Base-by-base conservation (phyloP, 2,888 invertebrate genomes). In the Troides oblongomaculatus region DNA sequence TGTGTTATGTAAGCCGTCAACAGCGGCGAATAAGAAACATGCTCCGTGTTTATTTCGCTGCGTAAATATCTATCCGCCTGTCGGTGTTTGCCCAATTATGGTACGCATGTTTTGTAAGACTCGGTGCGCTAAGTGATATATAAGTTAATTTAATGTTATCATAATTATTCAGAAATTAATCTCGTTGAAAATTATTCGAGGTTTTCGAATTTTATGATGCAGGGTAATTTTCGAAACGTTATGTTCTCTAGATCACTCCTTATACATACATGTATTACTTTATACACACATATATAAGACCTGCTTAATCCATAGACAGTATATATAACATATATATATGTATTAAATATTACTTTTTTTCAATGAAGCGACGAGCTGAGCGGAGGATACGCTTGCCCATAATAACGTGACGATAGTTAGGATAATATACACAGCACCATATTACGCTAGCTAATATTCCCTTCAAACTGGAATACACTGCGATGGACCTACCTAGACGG, bases 1-100 rank as follows among this genome's bases (percentile, higher is more conserved):
- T 76, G 72, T 72, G 57, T 82, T 80, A 81, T 79, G 77, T 78
- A 82, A 82, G 66, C 72, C 69, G 66, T 72, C 66, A 73, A 70
- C 65, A 72, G 68, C 39, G 58, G 53, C 62, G 39, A 39, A 39
- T 23, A 64, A 64, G 56, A 61, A 39, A 30, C 53, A 64, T 64
- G 36, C 30, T 23, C 36, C 63, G 14, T 68, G 63, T 63, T 68
- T 70, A 63, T 68, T 39, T 64, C 25, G 59, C 58, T 36, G 50
- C 59, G 60, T 60, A 66, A 66, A 66, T 66, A 66, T 66, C 61
- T 66, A n/a, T 57, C 21, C 21, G 23, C 10, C 21, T 50, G 39
- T 66, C 18, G 50, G 25, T 46, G 65, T 66, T 66, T 66, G 50
- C 64, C 64, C 50, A 64, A 64, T 64, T 64, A 36, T 66, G 39